Evolutionary conservation across 2,113 vertebrate species (phyloP).

Genomic region (Butastur rufipennis): DNA sequence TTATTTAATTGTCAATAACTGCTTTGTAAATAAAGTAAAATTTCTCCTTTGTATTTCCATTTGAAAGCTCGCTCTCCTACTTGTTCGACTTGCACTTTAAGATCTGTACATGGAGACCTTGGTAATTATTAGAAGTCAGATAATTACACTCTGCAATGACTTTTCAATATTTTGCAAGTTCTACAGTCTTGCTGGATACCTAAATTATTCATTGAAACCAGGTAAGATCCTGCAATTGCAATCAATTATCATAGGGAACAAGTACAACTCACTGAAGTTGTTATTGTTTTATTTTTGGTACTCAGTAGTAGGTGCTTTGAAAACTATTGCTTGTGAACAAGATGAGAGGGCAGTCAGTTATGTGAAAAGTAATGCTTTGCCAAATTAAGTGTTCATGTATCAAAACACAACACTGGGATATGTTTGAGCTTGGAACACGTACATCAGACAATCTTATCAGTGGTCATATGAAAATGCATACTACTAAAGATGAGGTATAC

Average conservation of each 20-base stretch:
- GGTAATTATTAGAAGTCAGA: not conserved
- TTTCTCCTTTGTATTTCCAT: not conserved
- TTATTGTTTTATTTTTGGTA: not conserved
- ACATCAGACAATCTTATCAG: not conserved
- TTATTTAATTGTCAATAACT: not conserved
- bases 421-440: not conserved
- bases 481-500: not conserved
- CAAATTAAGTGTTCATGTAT: not conserved
- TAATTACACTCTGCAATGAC: not conserved
- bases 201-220: not conserved
- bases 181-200: not conserved
- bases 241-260: not conserved
- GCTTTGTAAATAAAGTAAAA: not conserved
- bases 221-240: not conserved
- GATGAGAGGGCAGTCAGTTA: not conserved
- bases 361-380: not conserved
- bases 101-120: not conserved
- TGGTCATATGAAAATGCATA: not conserved
- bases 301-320: not conserved
- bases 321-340: not conserved
- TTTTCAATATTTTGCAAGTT: not conserved
- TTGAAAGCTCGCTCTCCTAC: not conserved
- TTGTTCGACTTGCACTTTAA: not conserved
- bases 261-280: not conserved
- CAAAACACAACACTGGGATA: not conserved